phyloP scores from a whole-genome alignment of 2,113 vertebrate genomes.

The Pseudorectes ferrugineus region DNA sequence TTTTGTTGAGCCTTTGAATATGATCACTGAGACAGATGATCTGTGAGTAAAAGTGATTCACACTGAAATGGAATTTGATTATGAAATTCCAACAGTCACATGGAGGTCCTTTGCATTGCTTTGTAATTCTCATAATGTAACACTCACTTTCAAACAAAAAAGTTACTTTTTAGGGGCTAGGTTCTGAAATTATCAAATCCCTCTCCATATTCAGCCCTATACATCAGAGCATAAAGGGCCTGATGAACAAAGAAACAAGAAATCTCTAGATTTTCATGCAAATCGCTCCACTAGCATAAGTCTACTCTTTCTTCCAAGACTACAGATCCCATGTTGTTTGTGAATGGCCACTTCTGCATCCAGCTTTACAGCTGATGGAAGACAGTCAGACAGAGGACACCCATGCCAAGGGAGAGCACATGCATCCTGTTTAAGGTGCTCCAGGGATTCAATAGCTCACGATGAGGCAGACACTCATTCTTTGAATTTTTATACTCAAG shows the following conservation, averaged over 20 bases:
- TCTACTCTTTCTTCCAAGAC: neutral
- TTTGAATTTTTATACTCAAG: neutral
- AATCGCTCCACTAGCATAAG: neutral
- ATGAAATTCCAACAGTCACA: neutral
- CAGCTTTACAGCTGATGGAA: neutral
- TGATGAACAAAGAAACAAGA: neutral
- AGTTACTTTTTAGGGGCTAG: neutral
- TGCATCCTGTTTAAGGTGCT: neutral
- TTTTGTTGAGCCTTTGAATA: neutral
- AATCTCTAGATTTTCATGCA: neutral
- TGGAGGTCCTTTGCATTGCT: neutral
- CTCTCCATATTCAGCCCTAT: neutral
- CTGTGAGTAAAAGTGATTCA: slow-evolving; percentile 25
- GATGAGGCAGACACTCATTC: neutral
- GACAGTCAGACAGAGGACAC: neutral
- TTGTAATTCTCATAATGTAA: neutral
- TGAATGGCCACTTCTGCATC: neutral
- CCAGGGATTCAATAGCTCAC: neutral
- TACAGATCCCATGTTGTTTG: neutral
- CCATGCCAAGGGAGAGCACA: neutral
- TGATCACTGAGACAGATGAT: neutral
- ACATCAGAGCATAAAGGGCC: neutral
- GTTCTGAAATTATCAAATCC: neutral
- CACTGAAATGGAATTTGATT: neutral
- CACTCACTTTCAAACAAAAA: neutral